A percentile compares a stretch with the other conserved stretches of the same genome.
These are phyloP conservation scores for Steinernema hermaphroditum DNA, from an alignment of 2,888 invertebrate genomes.

Conservation along the genomic window DNA sequence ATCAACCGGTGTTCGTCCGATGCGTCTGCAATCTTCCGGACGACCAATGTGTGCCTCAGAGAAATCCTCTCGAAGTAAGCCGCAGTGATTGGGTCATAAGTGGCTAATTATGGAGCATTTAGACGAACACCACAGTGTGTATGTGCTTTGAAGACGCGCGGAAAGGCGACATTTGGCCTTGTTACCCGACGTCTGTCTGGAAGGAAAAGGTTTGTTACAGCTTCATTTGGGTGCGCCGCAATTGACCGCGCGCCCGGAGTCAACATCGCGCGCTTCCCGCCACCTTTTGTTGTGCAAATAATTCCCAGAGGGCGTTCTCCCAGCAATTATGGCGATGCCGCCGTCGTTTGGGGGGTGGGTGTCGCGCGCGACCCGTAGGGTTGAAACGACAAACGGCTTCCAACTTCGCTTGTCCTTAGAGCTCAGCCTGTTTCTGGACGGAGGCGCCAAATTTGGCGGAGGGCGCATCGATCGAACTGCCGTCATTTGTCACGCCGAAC, in stretches of 20 bases:
- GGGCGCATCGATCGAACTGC: slow-evolving; percentile 23
- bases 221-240: not conserved
- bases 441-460: not conserved
- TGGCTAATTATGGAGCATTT: slow-evolving; percentile 33
- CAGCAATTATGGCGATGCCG: slow-evolving; percentile 1
- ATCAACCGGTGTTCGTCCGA: slow-evolving; percentile 63
- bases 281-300: slow-evolving; percentile 31
- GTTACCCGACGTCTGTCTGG: slow-evolving; percentile 62
- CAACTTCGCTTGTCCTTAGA: not conserved
- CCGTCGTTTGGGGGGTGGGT: not conserved
- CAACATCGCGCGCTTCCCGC: not conserved
- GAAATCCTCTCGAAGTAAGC: slow-evolving; percentile 61
- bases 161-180: slow-evolving; percentile 66
- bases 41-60: slow-evolving; percentile 64
- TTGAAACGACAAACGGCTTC: slow-evolving; percentile 6
- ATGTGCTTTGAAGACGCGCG: slow-evolving; percentile 65
- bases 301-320: slow-evolving; percentile 16
- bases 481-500: slow-evolving; percentile 18
- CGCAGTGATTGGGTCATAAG: not conserved
- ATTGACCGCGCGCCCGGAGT: not conserved
- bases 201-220: slow-evolving; percentile 53
- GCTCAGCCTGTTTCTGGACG: not conserved
- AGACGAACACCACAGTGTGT: slow-evolving; percentile 62
- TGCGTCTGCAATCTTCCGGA: slow-evolving; percentile 58
- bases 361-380: not conserved